A percentile compares a stretch with the other conserved stretches of the same genome.
These are phyloP conservation scores for Drosophila malerkotliana DNA, from an alignment of 1,140 invertebrate genomes.

Conservation along the genomic window DNA sequence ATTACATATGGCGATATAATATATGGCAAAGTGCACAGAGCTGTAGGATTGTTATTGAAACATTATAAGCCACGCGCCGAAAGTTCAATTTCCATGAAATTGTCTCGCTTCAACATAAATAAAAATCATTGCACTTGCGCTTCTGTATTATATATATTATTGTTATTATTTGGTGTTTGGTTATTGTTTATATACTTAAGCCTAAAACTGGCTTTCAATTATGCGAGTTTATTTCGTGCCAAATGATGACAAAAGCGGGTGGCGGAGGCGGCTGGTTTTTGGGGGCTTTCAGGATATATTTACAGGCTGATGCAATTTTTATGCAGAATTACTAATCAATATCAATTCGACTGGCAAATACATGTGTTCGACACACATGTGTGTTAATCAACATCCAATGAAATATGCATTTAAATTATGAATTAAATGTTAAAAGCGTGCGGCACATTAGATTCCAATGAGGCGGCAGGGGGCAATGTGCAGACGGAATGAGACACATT, in stretches of 20 bases:
- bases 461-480: constrained; percentile 58
- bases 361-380: constrained; percentile 25
- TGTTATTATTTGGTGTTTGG: constrained; percentile 57
- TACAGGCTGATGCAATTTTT: constrained; percentile 76
- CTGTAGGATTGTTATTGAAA: constrained; percentile 9
- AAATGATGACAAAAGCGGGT: constrained; percentile 10
- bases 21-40: constrained; percentile 53
- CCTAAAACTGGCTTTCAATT: constrained; percentile 76
- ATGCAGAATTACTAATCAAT: constrained; percentile 77
- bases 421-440: constrained; percentile 71
- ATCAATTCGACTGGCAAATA: constrained; percentile 28
- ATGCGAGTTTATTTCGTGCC: constrained; percentile 47
- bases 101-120: constrained; percentile 63
- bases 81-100: constrained; percentile 37
- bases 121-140: constrained; percentile 78
- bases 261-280: background rate
- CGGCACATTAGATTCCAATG: constrained; percentile 52
- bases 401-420: constrained; percentile 78
- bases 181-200: constrained; percentile 39
- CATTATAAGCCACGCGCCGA: constrained; percentile 23
- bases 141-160: constrained; percentile 65
- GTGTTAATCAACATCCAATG: constrained; percentile 56
- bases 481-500: constrained; percentile 41
- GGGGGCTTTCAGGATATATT: constrained; percentile 21
- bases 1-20: constrained; percentile 35